These are phyloP conservation scores for Salvelinus fontinalis DNA, from an alignment of 2,113 vertebrate species.

Conservation along the genomic window DNA sequence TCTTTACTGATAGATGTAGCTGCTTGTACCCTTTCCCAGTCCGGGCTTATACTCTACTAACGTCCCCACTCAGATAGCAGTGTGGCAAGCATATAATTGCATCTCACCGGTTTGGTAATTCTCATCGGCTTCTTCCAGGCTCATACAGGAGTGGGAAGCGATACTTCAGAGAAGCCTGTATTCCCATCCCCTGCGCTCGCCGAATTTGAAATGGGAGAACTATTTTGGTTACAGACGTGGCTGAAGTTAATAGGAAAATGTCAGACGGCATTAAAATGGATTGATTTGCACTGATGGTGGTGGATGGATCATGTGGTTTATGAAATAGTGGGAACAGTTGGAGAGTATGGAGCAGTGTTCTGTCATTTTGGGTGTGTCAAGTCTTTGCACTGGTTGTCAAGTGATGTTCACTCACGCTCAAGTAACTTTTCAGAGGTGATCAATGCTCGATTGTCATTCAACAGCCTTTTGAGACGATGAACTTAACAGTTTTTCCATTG, in stretches of 20 bases:
- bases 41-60: slow-evolving; percentile 54
- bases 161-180: slow-evolving; percentile 54
- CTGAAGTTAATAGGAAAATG: slow-evolving; percentile 61
- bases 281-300: slow-evolving; percentile 43
- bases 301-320: slow-evolving; percentile 27
- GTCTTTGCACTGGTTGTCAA: not conserved
- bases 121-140: slow-evolving; percentile 37
- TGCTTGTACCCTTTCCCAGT: slow-evolving; percentile 19
- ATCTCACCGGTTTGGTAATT: slow-evolving; percentile 69
- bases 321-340: not conserved
- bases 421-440: no score
- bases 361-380: not conserved
- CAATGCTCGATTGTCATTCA: no score
- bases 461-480: no score
- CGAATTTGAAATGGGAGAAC: slow-evolving; percentile 52
- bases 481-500: no score
- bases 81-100: slow-evolving; percentile 67
- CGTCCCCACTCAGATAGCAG: slow-evolving; percentile 53
- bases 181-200: slow-evolving; percentile 50
- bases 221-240: slow-evolving; percentile 68
- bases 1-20: no score
- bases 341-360: not conserved
- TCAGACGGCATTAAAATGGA: slow-evolving; percentile 55
- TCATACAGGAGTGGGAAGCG: slow-evolving; percentile 57
- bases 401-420: no score